phyloP scores from a whole-genome alignment of 2,113 vertebrate species.

The Thryonomys swinderianus region DNA sequence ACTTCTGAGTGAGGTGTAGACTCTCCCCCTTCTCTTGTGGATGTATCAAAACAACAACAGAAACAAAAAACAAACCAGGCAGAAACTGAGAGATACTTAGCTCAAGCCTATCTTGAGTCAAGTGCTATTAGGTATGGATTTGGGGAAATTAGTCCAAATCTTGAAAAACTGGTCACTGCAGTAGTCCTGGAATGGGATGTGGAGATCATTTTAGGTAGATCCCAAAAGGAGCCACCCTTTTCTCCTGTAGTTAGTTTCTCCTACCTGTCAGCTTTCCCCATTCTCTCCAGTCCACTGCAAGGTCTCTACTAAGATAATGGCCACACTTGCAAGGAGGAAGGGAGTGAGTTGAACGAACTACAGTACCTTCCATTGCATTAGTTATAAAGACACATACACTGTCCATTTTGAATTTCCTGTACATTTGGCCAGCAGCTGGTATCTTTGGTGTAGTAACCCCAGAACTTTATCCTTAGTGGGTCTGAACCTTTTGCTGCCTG shows the following conservation, averaged over 20 bases:
- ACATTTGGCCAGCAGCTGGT: not conserved
- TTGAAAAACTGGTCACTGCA: not conserved
- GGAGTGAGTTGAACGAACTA: not conserved
- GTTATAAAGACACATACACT: not conserved
- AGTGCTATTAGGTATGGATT: not conserved
- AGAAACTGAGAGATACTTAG: not conserved
- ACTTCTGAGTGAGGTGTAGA: not conserved
- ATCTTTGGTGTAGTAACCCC: not conserved
- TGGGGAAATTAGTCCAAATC: not conserved
- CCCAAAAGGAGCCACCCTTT: not conserved
- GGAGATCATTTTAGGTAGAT: not conserved
- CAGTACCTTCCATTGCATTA: not conserved
- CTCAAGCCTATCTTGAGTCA: not conserved
- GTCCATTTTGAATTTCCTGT: not conserved
- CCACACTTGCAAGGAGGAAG: not conserved
- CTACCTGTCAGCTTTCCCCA: not conserved
- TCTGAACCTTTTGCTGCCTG: not conserved
- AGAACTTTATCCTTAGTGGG: not conserved
- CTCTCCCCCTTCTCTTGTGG: not conserved
- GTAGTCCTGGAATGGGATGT: not conserved
- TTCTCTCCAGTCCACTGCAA: not conserved
- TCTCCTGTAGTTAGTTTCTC: not conserved
- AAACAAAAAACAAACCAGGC: not conserved
- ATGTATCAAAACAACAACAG: not conserved
- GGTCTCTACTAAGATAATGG: not conserved